Evolutionary conservation across 2,888 invertebrate species (phyloP).

Genomic region (Schrankia costaestrigalis): DNA sequence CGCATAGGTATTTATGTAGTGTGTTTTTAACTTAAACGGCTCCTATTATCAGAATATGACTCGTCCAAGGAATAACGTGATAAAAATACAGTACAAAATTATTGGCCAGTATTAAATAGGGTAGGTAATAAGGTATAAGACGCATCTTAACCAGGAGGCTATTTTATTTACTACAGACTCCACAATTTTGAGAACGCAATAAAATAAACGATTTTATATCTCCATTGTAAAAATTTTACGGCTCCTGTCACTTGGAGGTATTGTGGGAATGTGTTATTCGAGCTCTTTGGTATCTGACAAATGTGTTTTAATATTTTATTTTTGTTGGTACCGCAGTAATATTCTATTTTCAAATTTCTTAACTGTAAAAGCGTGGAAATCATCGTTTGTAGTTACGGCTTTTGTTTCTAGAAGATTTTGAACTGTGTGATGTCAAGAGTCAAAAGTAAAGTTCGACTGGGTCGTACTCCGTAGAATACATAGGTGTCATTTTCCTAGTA

Average conservation of each 20-base stretch:
- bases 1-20: no score
- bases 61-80: no score
- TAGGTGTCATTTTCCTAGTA: no score
- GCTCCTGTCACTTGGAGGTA: constrained; percentile 15
- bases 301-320: constrained; percentile 24
- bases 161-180: constrained; percentile 22
- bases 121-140: constrained; percentile 11
- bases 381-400: no score
- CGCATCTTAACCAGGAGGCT: constrained; percentile 7
- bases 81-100: no score
- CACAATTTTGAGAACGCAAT: constrained; percentile 23
- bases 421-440: no score
- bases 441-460: no score
- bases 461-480: no score
- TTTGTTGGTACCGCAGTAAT: constrained; percentile 16
- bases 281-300: constrained; percentile 7
- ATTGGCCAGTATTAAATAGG: no score
- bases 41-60: no score
- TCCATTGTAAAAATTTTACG: constrained; percentile 27
- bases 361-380: constrained; percentile 2
- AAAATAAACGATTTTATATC: constrained; percentile 25
- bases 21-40: no score
- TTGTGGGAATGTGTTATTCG: constrained; percentile 9
- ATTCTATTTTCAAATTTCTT: constrained; percentile 3
- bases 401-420: no score